These are phyloP conservation scores for Pollimyrus isidori DNA, from an alignment of 2,113 vertebrate genomes.

Conservation along the genomic window DNA sequence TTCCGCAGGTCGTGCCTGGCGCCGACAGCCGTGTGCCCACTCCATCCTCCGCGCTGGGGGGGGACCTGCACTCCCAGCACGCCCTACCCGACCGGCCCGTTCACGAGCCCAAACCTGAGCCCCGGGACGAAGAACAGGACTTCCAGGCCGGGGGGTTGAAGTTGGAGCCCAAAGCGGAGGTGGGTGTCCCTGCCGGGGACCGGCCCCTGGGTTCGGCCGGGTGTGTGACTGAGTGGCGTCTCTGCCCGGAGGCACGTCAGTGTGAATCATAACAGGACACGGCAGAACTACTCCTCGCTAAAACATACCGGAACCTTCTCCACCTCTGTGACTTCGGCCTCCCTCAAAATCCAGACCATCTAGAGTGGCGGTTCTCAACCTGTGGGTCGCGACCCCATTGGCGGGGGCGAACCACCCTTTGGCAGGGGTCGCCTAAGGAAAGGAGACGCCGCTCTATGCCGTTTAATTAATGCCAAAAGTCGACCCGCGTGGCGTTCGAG, in stretches of 20 bases:
- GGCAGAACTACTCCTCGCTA: neutral
- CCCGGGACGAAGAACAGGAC: slow-evolving; percentile 65
- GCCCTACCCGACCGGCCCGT: slow-evolving; percentile 69
- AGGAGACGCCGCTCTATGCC: too few species aligned
- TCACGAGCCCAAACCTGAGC: slow-evolving; percentile 72
- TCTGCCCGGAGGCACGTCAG: neutral
- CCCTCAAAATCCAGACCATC: neutral
- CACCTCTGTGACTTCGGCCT: neutral
- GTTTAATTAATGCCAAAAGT: too few species aligned
- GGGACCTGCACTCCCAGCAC: slow-evolving; percentile 80
- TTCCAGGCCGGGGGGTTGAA: slow-evolving; percentile 69
- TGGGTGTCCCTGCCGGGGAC: slow-evolving; percentile 35
- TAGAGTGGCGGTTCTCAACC: neutral
- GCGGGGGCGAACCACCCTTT: too few species aligned
- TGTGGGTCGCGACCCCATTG: too few species aligned
- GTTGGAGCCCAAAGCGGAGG: slow-evolving; percentile 80
- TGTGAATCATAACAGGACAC: neutral
- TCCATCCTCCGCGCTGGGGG: slow-evolving; percentile 74
- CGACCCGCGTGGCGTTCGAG: too few species aligned
- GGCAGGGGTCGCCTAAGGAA: too few species aligned
- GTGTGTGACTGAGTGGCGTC: neutral
- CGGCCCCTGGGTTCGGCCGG: neutral
- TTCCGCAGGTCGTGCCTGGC: slow-evolving; percentile 79
- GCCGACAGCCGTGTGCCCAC: slow-evolving; percentile 87
- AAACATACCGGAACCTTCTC: neutral